Percentiles rank a stretch among this genome's conserved stretches.
phyloP scores from a whole-genome alignment of 37 sponge, comb jelly and placozoan species.

The Beroe ovata region DNA sequence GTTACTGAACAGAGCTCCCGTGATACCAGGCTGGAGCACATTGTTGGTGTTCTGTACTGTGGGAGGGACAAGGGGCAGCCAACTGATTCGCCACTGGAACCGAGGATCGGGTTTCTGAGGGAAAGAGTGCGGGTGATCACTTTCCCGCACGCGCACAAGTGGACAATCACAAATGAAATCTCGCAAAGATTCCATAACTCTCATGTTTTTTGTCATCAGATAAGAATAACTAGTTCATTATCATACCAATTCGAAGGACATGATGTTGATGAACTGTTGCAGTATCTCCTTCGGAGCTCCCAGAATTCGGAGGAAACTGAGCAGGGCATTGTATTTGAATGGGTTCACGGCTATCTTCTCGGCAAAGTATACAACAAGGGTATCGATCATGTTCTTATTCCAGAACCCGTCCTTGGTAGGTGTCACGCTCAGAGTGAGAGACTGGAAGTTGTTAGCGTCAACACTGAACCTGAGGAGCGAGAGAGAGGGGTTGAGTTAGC shows the following conservation, averaged over 20 bases:
- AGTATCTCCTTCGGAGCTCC: constrained; percentile 47
- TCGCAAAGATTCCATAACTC: too few relatives aligned
- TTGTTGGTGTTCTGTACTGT: background rate
- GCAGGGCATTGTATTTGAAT: constrained; percentile 50
- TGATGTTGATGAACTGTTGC: constrained; percentile 61
- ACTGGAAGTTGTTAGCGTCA: constrained; percentile 32
- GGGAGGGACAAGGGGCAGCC: constrained; percentile 39
- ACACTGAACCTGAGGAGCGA: constrained; percentile 41
- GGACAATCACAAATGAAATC: too few relatives aligned
- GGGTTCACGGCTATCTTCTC: constrained; percentile 58
- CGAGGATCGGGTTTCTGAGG: constrained; percentile 33
- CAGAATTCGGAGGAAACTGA: constrained; percentile 33
- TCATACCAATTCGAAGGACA: constrained; percentile 50
- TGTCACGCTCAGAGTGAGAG: background rate
- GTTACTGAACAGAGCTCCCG: background rate
- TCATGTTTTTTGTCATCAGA: too few relatives aligned
- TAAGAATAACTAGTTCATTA: too few relatives aligned
- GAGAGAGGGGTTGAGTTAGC: background rate
- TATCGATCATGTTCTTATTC: constrained; percentile 53
- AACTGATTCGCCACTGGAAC: constrained; percentile 6
- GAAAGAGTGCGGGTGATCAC: background rate
- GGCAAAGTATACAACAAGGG: constrained; percentile 32
- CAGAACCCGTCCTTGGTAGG: constrained; percentile 65
- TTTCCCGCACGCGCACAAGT: too few relatives aligned
- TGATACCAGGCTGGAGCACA: constrained; percentile 6